These are phyloP conservation scores for Sander lucioperca DNA, from an alignment of 2,113 vertebrate genomes.

Conservation along the genomic window DNA sequence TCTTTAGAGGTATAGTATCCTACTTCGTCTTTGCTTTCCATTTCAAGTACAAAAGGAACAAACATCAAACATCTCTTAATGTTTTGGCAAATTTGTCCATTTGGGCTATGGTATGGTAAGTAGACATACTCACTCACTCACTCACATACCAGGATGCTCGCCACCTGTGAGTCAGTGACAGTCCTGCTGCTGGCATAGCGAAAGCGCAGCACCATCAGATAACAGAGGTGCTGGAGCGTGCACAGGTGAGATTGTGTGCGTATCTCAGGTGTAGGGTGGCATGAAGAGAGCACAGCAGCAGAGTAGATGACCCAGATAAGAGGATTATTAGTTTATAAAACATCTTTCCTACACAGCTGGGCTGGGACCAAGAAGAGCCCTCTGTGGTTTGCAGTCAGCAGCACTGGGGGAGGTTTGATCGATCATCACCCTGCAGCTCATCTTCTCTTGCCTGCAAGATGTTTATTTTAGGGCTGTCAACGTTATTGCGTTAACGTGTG, in stretches of 20 bases:
- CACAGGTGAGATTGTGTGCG: slow-evolving; percentile 64
- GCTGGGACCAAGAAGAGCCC: slow-evolving; percentile 48
- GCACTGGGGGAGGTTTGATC: slow-evolving; percentile 61
- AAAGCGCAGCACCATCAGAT: slow-evolving; percentile 69
- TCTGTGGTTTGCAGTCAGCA: slow-evolving; percentile 25
- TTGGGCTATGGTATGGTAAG: neutral
- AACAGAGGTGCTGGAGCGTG: slow-evolving; percentile 65
- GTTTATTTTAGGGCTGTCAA: neutral
- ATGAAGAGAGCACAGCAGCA: slow-evolving; percentile 66
- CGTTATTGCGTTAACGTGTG: too few species aligned
- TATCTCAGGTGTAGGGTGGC: slow-evolving; percentile 72
- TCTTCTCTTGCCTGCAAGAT: neutral
- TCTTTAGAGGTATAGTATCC: too few species aligned
- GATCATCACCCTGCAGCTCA: slow-evolving; percentile 31
- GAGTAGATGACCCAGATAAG: slow-evolving; percentile 77
- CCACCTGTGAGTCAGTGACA: slow-evolving; percentile 44
- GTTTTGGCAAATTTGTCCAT: neutral
- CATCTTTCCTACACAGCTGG: slow-evolving; percentile 79
- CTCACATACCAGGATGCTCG: slow-evolving; percentile 15
- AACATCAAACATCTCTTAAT: neutral
- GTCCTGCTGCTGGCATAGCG: slow-evolving; percentile 49
- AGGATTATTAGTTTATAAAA: slow-evolving; percentile 83
- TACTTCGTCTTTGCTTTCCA: neutral
- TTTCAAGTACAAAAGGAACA: neutral
- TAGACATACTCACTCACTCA: neutral